These are phyloP conservation scores for Melierax canorus DNA, from an alignment of 2,113 vertebrate species.

Conservation along the genomic window DNA sequence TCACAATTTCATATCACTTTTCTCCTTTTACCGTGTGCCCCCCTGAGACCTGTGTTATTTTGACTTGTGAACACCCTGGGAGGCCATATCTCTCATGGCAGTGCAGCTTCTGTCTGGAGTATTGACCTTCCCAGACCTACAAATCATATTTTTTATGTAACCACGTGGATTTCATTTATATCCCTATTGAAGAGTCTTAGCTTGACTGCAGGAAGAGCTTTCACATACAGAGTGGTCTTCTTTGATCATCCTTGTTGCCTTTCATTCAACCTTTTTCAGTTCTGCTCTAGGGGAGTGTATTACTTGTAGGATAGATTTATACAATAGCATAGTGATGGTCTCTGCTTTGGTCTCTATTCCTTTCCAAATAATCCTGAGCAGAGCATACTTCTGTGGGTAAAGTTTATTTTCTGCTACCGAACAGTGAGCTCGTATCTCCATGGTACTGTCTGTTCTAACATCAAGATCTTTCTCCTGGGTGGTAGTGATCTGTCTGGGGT, in stretches of 20 bases:
- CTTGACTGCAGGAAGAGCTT: not conserved
- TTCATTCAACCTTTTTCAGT: not conserved
- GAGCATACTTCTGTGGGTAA: not conserved
- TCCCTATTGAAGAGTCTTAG: not conserved
- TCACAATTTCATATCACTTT: not conserved
- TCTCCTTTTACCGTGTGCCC: not conserved
- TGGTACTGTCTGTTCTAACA: not conserved
- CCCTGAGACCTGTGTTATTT: not conserved
- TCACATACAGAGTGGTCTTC: not conserved
- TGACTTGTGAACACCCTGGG: not conserved
- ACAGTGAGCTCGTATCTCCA: not conserved
- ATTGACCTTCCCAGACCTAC: not conserved
- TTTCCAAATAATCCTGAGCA: not conserved
- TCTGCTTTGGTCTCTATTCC: not conserved
- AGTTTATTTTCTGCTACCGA: not conserved
- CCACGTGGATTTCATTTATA: not conserved
- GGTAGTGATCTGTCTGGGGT: not conserved
- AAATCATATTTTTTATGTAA: not conserved
- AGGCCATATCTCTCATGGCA: not conserved
- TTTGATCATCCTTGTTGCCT: not conserved
- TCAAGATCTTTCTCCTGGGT: not conserved
- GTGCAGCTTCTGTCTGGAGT: not conserved
- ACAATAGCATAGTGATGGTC: not conserved
- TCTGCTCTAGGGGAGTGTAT: not conserved
- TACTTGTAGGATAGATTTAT: not conserved